Percentiles rank a stretch among this genome's conserved stretches.
Conservation (phyloP, 2,888 invertebrate genomes). For the Teinopalpus imperialis region DNA sequence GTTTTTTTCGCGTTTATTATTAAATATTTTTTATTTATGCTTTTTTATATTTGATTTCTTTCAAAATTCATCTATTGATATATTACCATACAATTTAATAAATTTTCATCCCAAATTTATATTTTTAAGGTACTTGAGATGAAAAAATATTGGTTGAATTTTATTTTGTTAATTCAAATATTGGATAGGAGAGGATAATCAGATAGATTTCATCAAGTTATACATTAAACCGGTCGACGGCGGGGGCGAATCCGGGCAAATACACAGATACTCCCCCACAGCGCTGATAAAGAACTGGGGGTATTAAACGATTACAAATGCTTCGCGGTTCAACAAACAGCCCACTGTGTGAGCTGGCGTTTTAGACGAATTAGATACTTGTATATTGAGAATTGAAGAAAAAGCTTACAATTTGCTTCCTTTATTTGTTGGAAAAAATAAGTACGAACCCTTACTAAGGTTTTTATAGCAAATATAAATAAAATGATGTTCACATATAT, state of each 20-base stretch:
- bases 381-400: slow-evolving; percentile 24
- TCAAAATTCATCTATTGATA: too few relatives aligned
- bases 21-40: too few relatives aligned
- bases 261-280: slow-evolving; percentile 53
- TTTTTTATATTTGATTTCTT: too few relatives aligned
- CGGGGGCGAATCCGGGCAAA: slow-evolving; percentile 56
- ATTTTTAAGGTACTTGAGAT: too few relatives aligned
- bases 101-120: too few relatives aligned
- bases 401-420: slow-evolving; percentile 26
- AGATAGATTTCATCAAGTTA: slow-evolving; percentile 69
- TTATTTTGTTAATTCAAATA: slow-evolving; percentile 11
- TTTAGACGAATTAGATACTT: slow-evolving; percentile 67
- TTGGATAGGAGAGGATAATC: slow-evolving; percentile 49
- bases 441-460: not conserved
- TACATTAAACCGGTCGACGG: slow-evolving; percentile 56
- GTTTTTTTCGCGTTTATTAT: too few relatives aligned
- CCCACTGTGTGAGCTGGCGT: slow-evolving; percentile 58
- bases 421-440: not conserved
- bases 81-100: too few relatives aligned
- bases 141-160: too few relatives aligned
- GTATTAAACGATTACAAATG: slow-evolving; percentile 83
- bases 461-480: too few relatives aligned
- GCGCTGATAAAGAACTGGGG: slow-evolving; percentile 80
- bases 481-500: too few relatives aligned
- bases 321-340: slow-evolving; percentile 80